A percentile compares a stretch with the other conserved stretches of the same genome.
These are phyloP conservation scores for Acromyrmex charruanus DNA, from an alignment of 1,140 invertebrate species.

Conservation along the genomic window DNA sequence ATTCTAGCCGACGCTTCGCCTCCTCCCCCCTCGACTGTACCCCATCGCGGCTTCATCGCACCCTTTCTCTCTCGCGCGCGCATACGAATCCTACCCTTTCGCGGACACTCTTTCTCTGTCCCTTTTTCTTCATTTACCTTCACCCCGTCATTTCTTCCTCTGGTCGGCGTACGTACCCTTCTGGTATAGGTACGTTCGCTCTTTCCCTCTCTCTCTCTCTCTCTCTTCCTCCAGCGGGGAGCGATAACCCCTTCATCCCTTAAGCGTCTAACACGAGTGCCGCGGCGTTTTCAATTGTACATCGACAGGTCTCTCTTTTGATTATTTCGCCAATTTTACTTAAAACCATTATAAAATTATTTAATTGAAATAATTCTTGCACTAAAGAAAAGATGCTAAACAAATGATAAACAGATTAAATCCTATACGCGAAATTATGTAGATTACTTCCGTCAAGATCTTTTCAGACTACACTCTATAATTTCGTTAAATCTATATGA, in stretches of 20 bases:
- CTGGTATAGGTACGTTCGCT: conserved; percentile 11
- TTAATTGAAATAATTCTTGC: conserved; percentile 15
- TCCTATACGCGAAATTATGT: background rate
- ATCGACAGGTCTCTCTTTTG: conserved; percentile 17
- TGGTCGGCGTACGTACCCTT: conserved; percentile 36
- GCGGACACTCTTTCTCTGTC: conserved; percentile 70
- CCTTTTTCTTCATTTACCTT: conserved; percentile 73
- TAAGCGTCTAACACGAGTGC: conserved; percentile 65
- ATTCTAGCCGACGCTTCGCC: conserved; percentile 87
- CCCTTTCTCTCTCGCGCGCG: conserved; percentile 60
- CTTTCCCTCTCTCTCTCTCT: conserved; percentile 18
- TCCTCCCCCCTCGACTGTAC: conserved; percentile 68
- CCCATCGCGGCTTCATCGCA: conserved; percentile 50
- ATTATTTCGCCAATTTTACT: conserved; percentile 57
- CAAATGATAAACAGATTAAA: background rate
- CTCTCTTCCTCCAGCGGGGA: conserved; percentile 24
- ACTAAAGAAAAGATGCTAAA: background rate
- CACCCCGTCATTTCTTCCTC: conserved; percentile 59
- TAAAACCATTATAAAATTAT: background rate
- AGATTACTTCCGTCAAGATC: background rate
- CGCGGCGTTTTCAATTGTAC: conserved; percentile 52
- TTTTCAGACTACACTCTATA: background rate
- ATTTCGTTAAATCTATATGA: background rate
- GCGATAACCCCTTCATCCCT: conserved; percentile 63
- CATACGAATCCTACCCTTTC: conserved; percentile 64